Percentiles rank a stretch among this genome's conserved stretches.
These are phyloP conservation scores for Smutsia temminckii DNA, from an alignment of 2,797 vertebrate genomes.

Conservation along the genomic window DNA sequence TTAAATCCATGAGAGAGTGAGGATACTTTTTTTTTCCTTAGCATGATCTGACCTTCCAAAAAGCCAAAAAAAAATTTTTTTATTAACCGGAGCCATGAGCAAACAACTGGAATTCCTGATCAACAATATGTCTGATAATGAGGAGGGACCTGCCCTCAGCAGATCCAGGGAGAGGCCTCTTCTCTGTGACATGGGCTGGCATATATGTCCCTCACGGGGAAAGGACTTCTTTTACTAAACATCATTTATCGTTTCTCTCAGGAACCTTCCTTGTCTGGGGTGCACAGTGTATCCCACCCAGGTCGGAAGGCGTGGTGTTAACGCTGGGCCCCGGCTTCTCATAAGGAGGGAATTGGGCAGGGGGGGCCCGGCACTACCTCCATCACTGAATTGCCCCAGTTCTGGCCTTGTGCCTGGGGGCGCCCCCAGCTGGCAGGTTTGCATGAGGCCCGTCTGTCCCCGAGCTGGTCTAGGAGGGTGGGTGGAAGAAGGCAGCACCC, in stretches of 20 bases:
- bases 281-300: neutral
- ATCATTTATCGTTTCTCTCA: neutral
- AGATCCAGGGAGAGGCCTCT: neutral
- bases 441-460: neutral
- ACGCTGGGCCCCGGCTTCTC: neutral
- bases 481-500: neutral
- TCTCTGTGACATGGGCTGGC: rapidly evolving
- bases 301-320: neutral
- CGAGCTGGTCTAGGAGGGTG: neutral
- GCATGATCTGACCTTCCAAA: neutral
- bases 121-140: neutral
- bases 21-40: neutral
- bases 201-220: rapidly evolving
- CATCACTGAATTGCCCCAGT: neutral
- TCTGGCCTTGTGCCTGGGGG: neutral
- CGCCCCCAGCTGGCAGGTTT: neutral
- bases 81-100: neutral
- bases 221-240: neutral
- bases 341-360: neutral
- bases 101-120: constrained; percentile 8
- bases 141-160: neutral
- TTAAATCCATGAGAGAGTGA: neutral
- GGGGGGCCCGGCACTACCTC: neutral
- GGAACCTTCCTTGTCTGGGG: neutral
- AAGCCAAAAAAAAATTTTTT: neutral